Evolutionary conservation across 2,888 invertebrate species (phyloP).

Genomic region (Drymonia ruficornis): DNA sequence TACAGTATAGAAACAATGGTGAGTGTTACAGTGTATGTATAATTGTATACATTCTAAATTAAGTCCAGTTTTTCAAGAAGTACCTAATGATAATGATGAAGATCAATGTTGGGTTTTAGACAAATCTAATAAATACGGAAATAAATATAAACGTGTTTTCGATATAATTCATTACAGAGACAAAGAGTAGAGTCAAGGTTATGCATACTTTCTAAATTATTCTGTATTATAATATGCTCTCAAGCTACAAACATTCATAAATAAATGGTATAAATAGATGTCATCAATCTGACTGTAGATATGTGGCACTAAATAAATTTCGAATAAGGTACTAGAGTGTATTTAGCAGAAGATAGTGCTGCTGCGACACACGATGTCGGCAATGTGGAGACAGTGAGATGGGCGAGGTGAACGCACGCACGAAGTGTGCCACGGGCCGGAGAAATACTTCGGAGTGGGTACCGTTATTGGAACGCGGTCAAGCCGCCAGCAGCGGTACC

Average conservation of each 20-base stretch:
- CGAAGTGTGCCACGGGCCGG: slow-evolving; percentile 81
- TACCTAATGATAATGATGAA: too few species aligned
- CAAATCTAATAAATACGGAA: too few species aligned
- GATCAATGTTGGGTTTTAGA: too few species aligned
- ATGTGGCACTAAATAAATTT: not conserved
- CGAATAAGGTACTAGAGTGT: not conserved
- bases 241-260: too few species aligned
- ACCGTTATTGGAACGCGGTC: slow-evolving; percentile 84
- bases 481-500: slow-evolving; percentile 72
- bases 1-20: slow-evolving; percentile 23
- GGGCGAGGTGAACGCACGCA: slow-evolving; percentile 82
- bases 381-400: slow-evolving; percentile 65
- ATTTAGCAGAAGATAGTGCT: not conserved
- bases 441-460: slow-evolving; percentile 81
- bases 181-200: not conserved
- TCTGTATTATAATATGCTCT: too few species aligned
- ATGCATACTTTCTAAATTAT: not conserved
- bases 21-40: too few species aligned
- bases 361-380: slow-evolving; percentile 22
- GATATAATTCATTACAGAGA: not conserved
- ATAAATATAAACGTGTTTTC: not conserved
- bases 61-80: too few species aligned
- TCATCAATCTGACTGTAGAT: too few species aligned
- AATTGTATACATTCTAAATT: not conserved
- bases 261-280: too few species aligned